phyloP scores from a whole-genome alignment of 2,888 invertebrate species.

The Mantis religiosa region DNA sequence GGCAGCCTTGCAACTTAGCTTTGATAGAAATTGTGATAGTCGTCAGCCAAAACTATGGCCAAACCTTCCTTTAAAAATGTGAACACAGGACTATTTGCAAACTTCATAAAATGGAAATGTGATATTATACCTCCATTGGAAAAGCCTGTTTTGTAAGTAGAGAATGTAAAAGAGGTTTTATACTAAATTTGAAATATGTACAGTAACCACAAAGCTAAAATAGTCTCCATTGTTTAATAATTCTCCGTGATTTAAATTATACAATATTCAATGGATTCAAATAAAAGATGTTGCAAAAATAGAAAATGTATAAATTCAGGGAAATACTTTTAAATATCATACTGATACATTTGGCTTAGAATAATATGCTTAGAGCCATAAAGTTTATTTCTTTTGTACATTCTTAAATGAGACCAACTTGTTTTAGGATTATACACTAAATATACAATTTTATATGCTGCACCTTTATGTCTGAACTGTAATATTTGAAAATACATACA shows the following conservation, averaged over 20 bases:
- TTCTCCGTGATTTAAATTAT: not conserved
- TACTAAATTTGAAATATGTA: not conserved
- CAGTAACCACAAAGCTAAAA: not conserved
- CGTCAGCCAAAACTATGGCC: conserved; percentile 68
- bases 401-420: no score
- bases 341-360: no score
- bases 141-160: not conserved
- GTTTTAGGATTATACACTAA: no score
- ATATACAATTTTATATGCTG: no score
- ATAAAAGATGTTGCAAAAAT: no score
- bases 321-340: no score
- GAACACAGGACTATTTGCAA: conserved; percentile 27
- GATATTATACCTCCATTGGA: not conserved
- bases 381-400: no score
- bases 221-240: not conserved
- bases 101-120: not conserved
- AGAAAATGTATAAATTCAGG: no score
- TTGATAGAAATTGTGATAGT: conserved; percentile 58
- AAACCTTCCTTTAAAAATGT: conserved; percentile 59
- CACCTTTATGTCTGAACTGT: no score
- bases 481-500: no score
- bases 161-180: not conserved
- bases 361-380: no score
- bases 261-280: no score
- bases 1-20: conserved; percentile 62